These are phyloP conservation scores for Drosophila grimshawi DNA, from an alignment of 1,140 invertebrate species.

Conservation along the genomic window DNA sequence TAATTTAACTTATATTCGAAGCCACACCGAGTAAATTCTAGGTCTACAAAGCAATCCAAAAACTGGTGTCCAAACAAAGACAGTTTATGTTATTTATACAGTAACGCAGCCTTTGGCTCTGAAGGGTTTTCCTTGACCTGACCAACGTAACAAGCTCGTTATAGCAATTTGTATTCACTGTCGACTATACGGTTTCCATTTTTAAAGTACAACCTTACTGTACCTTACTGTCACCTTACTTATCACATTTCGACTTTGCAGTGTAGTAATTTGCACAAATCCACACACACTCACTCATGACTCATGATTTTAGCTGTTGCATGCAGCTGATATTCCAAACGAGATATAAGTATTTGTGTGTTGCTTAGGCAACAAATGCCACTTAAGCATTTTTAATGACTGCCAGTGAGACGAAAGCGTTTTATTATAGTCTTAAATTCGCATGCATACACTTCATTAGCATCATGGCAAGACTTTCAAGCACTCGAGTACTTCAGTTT, in stretches of 20 bases:
- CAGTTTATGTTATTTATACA: constrained; percentile 19
- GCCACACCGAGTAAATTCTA: background rate
- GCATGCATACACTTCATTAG: constrained; percentile 23
- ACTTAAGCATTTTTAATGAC: constrained; percentile 22
- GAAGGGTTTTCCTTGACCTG: background rate
- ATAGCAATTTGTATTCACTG: constrained; percentile 3
- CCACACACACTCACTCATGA: background rate
- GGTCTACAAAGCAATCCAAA: background rate
- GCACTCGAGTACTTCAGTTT: constrained; percentile 14
- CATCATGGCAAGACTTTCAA: constrained; percentile 15
- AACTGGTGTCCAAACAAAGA: background rate
- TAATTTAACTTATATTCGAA: background rate
- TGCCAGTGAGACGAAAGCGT: background rate
- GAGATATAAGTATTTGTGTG: background rate
- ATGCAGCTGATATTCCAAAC: background rate
- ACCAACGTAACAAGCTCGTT: background rate
- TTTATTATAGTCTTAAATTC: background rate
- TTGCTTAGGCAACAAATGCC: constrained; percentile 31
- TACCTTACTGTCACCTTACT: too few species aligned
- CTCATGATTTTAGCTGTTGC: constrained; percentile 5
- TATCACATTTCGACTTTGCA: background rate
- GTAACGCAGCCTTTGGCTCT: background rate
- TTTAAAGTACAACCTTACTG: background rate
- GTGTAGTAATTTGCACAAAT: background rate
- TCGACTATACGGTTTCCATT: background rate